A percentile compares a stretch with the other conserved stretches of the same genome.
Evolutionary conservation across 1,140 invertebrate species (phyloP).

Genomic region (Cydia strobilella): DNA sequence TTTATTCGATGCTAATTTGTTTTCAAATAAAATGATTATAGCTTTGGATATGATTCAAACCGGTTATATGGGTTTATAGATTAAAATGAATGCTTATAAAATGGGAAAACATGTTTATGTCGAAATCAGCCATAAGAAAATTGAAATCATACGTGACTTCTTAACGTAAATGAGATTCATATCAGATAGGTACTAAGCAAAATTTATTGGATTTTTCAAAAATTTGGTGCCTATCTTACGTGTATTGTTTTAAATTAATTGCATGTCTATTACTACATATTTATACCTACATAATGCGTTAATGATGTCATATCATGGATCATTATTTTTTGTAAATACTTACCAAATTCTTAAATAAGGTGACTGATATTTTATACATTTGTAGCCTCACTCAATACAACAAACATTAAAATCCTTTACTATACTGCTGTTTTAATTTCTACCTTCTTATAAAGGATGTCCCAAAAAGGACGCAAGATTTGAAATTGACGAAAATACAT

Average conservation of each 20-base stretch:
- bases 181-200: neutral
- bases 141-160: neutral
- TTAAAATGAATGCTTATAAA: no score
- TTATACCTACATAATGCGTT: neutral
- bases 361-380: conserved; percentile 74
- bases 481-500: no score
- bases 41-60: no score
- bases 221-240: neutral
- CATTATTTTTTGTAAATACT: neutral
- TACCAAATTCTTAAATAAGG: conserved; percentile 43
- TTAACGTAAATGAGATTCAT: neutral
- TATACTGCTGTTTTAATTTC: neutral
- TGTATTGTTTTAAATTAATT: neutral
- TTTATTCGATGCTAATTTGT: no score
- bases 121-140: no score
- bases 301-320: neutral
- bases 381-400: conserved; percentile 41
- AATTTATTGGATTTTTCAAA: neutral
- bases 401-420: neutral
- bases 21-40: no score
- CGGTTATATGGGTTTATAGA: no score
- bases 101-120: no score
- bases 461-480: no score
- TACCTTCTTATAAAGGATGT: no score
- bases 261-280: neutral